Base-by-base conservation (phyloP, 1,140 invertebrate genomes). In the Monochamus saltuarius region DNA sequence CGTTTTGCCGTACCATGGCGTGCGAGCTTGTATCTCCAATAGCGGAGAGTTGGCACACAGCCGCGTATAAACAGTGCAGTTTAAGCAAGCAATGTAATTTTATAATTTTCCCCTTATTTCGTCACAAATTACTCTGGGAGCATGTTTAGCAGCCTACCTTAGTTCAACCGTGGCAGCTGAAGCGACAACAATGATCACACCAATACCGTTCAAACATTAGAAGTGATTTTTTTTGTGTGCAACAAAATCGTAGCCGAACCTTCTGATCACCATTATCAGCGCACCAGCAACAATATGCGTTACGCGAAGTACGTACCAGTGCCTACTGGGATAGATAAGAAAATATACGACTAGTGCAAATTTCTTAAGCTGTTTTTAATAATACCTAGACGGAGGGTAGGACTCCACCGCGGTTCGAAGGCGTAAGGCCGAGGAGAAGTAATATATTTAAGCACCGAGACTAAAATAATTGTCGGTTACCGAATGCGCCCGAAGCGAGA, bases 71-170 rank as follows among this genome's bases (percentile, higher is more conserved):
- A 58, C 35, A 53, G 37, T 40, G 69, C 67, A 68, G 69, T 69
- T 73, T 75, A 72, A 74, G 70, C 69, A 68, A 75, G 72, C 73
- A 75, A 75, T 75, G 73, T 76, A 76, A 76, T 76, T 75, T 76
- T 75, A 76, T 76, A 76, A 76, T 76, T 76, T 76, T 76, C 73
- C 73, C 75, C 73, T 76, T 71, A 76, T 76, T 76, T 76, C 75
- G 75, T 75, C 75, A 75, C 75, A 75, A 76, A 76, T 76, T 76
- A 75, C 74, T 43, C 53, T 62, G 68, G 69, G 61, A 74, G 67
- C 72, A 73, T 73, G 74, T 70, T 73, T 71, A 70, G 64, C 73
- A 69, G 73, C 43, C 67, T 71, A 70, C 71, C 72, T 75, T 75
- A 75, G 74, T 75, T 72, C 51, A 63, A 67, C 70, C 70, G 67